A percentile compares a stretch with the other conserved stretches of the same genome.
Conservation (phyloP, 2,797 vertebrate genomes). For the Squalus acanthias region DNA sequence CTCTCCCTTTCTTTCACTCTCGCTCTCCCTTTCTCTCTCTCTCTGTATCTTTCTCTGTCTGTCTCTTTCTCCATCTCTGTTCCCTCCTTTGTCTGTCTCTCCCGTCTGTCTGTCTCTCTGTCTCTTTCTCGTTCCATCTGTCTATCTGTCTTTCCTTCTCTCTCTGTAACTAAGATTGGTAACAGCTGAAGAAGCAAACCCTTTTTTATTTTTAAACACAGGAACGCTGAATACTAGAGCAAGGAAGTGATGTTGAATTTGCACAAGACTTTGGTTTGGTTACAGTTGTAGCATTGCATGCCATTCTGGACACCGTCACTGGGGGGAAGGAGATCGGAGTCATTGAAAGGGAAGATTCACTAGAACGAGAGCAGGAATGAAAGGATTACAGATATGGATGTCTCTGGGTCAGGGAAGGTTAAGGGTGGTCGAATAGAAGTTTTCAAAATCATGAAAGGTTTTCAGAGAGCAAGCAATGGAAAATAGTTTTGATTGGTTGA, state of each 20-base stretch:
- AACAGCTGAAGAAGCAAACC: not conserved
- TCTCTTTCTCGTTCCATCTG: too few species aligned
- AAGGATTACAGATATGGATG: not conserved
- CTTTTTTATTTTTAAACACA: not conserved
- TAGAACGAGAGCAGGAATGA: not conserved
- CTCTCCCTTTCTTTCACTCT: not conserved
- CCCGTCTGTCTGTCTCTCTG: too few species aligned
- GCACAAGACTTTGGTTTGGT: not conserved
- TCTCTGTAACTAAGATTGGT: not conserved
- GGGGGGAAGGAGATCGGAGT: not conserved
- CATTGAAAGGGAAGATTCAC: not conserved
- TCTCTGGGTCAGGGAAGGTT: not conserved
- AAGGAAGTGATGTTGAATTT: not conserved
- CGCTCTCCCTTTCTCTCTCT: not conserved
- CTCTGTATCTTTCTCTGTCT: too few species aligned
- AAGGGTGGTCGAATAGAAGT: not conserved
- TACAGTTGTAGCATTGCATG: not conserved
- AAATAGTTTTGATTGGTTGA: not conserved
- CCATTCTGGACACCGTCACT: not conserved
- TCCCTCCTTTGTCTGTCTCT: too few species aligned
- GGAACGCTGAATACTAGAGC: not conserved
- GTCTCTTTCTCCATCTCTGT: too few species aligned
- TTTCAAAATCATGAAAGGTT: not conserved
- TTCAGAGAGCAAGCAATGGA: not conserved
- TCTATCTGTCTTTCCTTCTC: not conserved